Evolutionary conservation across 2,888 invertebrate genomes (phyloP).

Genomic region (Endotricha flammealis): DNA sequence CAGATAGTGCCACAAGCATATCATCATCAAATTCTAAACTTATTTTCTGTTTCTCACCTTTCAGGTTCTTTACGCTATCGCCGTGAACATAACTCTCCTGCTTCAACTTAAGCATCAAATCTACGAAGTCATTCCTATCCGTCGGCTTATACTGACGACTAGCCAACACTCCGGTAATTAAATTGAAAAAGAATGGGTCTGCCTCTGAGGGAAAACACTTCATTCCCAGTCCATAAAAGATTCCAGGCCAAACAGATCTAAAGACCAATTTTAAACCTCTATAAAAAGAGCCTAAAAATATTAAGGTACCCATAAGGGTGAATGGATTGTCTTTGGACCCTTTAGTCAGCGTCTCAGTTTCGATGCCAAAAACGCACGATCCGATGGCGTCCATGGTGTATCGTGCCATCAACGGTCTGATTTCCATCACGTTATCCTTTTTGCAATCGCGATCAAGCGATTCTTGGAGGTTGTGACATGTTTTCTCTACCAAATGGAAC

Average conservation of each 20-base stretch:
- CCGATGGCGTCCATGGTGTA: constrained; percentile 35
- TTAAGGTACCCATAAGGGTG: constrained; percentile 23
- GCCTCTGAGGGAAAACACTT: constrained; percentile 25
- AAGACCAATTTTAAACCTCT: constrained; percentile 19
- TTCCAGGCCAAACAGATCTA: constrained; percentile 33
- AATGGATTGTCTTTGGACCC: constrained; percentile 29
- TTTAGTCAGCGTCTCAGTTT: constrained; percentile 30
- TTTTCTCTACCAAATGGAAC: constrained; percentile 43
- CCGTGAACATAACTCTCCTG: constrained; percentile 14
- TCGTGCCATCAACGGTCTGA: constrained; percentile 24
- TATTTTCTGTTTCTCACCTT: background rate
- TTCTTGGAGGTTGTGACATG: constrained; percentile 28
- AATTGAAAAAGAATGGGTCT: constrained; percentile 25
- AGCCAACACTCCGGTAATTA: constrained; percentile 11
- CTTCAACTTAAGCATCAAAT: constrained; percentile 15
- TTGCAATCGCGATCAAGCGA: constrained; percentile 25
- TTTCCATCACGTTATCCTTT: constrained; percentile 18
- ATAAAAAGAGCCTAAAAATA: constrained; percentile 21
- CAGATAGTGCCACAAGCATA: constrained; percentile 11
- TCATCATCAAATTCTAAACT: constrained; percentile 1
- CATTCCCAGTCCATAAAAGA: constrained; percentile 33
- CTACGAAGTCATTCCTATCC: constrained; percentile 19
- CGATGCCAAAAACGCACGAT: constrained; percentile 34
- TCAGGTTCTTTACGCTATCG: background rate
- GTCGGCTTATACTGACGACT: constrained; percentile 12